Percentiles rank a stretch among this genome's conserved stretches.
phyloP scores from a whole-genome alignment of 1,140 invertebrate species.

The Plutomurus gul region DNA sequence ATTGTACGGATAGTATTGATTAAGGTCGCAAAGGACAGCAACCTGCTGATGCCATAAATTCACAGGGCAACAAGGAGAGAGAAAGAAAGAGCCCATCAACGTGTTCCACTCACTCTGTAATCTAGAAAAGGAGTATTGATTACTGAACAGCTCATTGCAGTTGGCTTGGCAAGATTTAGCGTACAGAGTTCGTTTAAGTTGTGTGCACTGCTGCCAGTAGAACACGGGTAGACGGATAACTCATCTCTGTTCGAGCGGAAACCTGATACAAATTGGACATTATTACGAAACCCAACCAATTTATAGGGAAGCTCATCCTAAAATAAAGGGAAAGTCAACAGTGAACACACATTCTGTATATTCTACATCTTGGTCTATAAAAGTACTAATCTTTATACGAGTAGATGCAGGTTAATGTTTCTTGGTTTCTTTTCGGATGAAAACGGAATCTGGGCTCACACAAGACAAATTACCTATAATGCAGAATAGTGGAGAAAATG shows the following conservation, averaged over 20 bases:
- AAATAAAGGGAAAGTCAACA: constrained; percentile 7
- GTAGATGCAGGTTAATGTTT: too few species aligned
- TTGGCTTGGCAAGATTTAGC: neutral
- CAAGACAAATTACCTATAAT: too few species aligned
- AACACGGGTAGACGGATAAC: neutral
- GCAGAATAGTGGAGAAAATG: too few species aligned
- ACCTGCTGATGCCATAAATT: neutral
- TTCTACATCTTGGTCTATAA: too few species aligned
- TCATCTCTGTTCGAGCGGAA: neutral
- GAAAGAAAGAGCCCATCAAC: constrained; percentile 11
- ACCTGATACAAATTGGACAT: constrained; percentile 36
- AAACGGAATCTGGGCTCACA: too few species aligned
- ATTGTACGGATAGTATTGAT: neutral
- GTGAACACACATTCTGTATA: too few species aligned
- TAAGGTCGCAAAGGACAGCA: neutral
- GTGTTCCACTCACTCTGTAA: neutral
- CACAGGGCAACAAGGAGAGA: too few species aligned
- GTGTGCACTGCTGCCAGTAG: neutral
- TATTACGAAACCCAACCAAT: constrained; percentile 9
- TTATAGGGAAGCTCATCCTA: neutral
- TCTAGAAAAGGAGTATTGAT: constrained; percentile 12
- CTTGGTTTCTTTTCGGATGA: too few species aligned
- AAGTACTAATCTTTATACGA: too few species aligned
- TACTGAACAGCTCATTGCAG: neutral
- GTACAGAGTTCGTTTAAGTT: neutral